Evolutionary conservation across 2,797 vertebrate genomes (phyloP).

Genomic region (Salmo trutta): DNA sequence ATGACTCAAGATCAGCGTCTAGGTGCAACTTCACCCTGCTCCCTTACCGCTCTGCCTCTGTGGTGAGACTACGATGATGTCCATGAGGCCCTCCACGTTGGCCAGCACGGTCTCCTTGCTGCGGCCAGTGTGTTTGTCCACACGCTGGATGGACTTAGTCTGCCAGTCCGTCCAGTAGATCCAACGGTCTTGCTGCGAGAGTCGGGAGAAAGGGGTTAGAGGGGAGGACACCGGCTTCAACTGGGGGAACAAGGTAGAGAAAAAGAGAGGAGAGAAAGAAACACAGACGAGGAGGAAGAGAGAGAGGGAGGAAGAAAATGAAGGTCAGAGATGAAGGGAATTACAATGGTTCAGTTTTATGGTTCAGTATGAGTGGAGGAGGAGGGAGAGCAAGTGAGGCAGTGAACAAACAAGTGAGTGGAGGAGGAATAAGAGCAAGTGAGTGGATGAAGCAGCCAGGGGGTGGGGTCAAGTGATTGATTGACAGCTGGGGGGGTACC

Average conservation of each 20-base stretch:
- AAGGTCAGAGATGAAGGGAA: conserved; percentile 72
- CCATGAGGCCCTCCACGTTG: conserved; percentile 98
- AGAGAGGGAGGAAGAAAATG: conserved; percentile 54
- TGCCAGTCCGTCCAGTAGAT: conserved; percentile 99
- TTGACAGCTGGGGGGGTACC: conserved; percentile 73
- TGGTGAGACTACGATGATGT: conserved; percentile 95
- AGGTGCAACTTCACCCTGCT: not conserved
- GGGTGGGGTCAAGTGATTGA: conserved; percentile 54
- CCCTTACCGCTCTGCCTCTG: conserved; percentile 91
- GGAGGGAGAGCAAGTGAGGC: conserved; percentile 41
- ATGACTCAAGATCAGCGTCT: no score
- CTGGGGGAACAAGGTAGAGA: conserved; percentile 62
- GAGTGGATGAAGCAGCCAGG: conserved; percentile 62
- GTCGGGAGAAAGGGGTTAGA: conserved; percentile 84
- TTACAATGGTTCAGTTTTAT: conserved; percentile 72
- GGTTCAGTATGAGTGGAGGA: conserved; percentile 59
- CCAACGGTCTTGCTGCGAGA: conserved; percentile 96
- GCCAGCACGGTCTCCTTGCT: conserved; percentile 94
- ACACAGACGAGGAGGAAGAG: conserved; percentile 28
- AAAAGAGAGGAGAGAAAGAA: conserved; percentile 50
- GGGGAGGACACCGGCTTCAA: conserved; percentile 80
- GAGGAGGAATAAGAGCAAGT: conserved; percentile 55
- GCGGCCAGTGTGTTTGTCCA: conserved; percentile 94
- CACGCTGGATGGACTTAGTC: conserved; percentile 97
- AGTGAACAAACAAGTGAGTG: conserved; percentile 12